Conservation (phyloP, 2,113 vertebrate genomes). For the Morone chrysops region DNA sequence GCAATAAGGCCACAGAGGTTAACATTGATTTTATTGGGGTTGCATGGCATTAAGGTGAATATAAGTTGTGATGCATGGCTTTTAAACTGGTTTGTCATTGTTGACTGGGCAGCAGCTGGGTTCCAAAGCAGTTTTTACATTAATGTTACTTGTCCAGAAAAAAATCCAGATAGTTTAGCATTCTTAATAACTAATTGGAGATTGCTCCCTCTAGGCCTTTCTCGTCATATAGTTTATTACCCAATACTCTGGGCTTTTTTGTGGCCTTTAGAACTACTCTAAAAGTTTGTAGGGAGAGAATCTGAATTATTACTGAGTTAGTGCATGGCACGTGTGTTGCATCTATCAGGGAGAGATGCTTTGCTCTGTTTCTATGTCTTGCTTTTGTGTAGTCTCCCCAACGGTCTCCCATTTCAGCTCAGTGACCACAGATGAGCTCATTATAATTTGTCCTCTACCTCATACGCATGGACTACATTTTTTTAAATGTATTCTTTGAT, state of each 20-base stretch:
- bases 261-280: neutral
- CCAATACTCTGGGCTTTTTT: slow-evolving; percentile 2
- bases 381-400: slow-evolving; percentile 24
- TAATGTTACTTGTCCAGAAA: neutral
- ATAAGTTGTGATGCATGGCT: neutral
- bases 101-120: neutral
- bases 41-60: slow-evolving; percentile 10
- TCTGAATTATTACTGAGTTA: slow-evolving; percentile 18
- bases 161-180: no score
- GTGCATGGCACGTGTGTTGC: neutral
- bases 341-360: neutral
- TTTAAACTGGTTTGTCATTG: slow-evolving; percentile 4
- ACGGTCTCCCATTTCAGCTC: slow-evolving; percentile 7
- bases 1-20: slow-evolving; percentile 39
- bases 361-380: slow-evolving; percentile 10
- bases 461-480: neutral
- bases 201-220: neutral
- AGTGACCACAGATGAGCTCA: slow-evolving; percentile 35
- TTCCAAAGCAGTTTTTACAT: neutral
- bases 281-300: neutral
- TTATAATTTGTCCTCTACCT: slow-evolving; percentile 17
- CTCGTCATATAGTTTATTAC: neutral
- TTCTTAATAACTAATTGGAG: no score
- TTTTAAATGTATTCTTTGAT: slow-evolving; percentile 20
- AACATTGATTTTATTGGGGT: slow-evolving; percentile 41